phyloP scores from a whole-genome alignment of 2,888 invertebrate species.

The Cheilosia grossa region DNA sequence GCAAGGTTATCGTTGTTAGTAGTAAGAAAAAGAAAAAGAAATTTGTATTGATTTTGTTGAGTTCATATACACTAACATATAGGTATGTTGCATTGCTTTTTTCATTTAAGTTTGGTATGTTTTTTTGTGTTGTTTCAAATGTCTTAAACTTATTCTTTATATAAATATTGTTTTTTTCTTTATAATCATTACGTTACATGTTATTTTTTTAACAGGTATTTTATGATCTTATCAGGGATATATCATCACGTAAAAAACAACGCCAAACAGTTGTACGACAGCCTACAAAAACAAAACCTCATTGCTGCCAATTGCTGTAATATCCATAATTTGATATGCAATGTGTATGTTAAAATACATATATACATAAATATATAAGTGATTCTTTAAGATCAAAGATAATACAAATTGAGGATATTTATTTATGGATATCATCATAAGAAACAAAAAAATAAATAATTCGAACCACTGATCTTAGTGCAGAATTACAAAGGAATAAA shows the following conservation, averaged over 20 bases:
- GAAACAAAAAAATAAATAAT: slow-evolving; percentile 40
- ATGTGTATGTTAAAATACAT: slow-evolving; percentile 14
- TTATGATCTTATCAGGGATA: slow-evolving; percentile 84
- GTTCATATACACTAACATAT: background rate
- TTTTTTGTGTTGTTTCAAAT: slow-evolving; percentile 22
- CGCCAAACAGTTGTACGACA: slow-evolving; percentile 83
- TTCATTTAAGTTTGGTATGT: background rate
- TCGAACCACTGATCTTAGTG: slow-evolving; percentile 48
- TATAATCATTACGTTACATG: slow-evolving; percentile 10
- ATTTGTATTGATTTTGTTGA: no score
- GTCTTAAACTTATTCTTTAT: background rate
- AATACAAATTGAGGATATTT: slow-evolving; percentile 16
- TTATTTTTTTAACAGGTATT: slow-evolving; percentile 80
- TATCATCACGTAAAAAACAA: slow-evolving; percentile 83
- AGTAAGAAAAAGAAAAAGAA: no score
- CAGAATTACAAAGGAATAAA: slow-evolving; percentile 41
- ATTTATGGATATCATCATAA: slow-evolving; percentile 35
- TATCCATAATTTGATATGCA: slow-evolving; percentile 43
- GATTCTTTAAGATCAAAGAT: slow-evolving; percentile 25
- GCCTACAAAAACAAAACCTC: slow-evolving; percentile 83
- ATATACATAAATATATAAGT: background rate
- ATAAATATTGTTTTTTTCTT: background rate
- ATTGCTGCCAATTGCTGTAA: slow-evolving; percentile 84
- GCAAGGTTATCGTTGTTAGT: no score
- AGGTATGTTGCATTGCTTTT: slow-evolving; percentile 20